Conservation (phyloP, 1,140 invertebrate genomes). For the Nebria ingens region DNA sequence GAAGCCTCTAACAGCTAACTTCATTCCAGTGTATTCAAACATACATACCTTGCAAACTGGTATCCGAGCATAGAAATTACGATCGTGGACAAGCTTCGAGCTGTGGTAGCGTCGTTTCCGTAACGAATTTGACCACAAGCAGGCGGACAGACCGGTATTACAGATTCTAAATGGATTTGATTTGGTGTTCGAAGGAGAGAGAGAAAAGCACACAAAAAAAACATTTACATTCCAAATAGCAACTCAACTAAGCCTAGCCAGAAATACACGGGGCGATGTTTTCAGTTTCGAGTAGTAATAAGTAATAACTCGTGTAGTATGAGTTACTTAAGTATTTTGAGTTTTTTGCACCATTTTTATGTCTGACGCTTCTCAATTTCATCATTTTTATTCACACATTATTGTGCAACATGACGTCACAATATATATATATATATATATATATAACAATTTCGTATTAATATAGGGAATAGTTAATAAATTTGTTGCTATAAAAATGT, state of each 20-base stretch:
- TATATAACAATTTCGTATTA: neutral
- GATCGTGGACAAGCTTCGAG: constrained; percentile 20
- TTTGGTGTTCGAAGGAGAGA: constrained; percentile 6
- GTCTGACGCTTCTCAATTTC: neutral
- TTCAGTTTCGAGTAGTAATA: neutral
- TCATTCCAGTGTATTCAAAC: neutral
- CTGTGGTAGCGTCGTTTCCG: constrained; percentile 25
- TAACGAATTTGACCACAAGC: constrained; percentile 63
- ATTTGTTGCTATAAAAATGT: too few relatives aligned
- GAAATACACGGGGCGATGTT: too few relatives aligned
- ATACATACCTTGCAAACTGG: neutral
- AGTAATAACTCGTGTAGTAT: too few relatives aligned
- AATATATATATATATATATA: neutral
- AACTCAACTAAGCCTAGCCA: too few relatives aligned
- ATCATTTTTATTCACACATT: too few relatives aligned
- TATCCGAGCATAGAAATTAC: constrained; percentile 27
- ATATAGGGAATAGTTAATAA: too few relatives aligned
- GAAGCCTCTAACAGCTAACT: too few relatives aligned
- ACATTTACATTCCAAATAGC: too few relatives aligned
- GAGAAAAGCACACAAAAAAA: neutral
- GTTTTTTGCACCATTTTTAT: neutral
- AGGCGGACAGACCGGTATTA: constrained; percentile 84
- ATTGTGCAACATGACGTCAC: too few relatives aligned
- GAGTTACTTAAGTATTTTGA: too few relatives aligned
- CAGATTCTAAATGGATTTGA: constrained; percentile 61